Conservation (phyloP, 2,888 invertebrate species). For the Neoaliturus tenellus region DNA sequence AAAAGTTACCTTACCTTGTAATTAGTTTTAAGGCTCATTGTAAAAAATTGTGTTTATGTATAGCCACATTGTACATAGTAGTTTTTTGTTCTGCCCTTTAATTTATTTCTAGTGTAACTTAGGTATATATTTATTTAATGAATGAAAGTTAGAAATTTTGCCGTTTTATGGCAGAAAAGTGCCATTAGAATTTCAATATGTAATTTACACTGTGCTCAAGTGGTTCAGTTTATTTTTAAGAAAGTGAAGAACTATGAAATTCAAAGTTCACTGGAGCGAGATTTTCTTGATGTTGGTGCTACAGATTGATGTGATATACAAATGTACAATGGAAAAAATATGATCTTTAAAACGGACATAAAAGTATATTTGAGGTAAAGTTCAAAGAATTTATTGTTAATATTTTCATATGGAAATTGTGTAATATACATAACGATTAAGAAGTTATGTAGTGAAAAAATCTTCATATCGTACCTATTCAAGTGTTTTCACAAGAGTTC, state of each 20-base stretch:
- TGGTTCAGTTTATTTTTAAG: neutral
- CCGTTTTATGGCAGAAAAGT: neutral
- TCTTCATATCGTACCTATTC: neutral
- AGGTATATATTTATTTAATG: neutral
- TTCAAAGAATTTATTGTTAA: constrained; percentile 17
- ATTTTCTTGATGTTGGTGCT: neutral
- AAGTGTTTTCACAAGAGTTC: constrained; percentile 17
- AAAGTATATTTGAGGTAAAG: neutral
- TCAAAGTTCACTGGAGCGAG: constrained; percentile 10
- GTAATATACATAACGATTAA: neutral
- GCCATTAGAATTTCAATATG: neutral
- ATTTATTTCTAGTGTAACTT: neutral
- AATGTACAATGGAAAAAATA: neutral
- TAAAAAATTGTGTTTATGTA: neutral
- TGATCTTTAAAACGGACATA: neutral
- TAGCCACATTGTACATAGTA: neutral
- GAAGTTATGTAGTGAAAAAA: neutral
- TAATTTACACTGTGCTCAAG: neutral
- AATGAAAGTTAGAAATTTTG: neutral
- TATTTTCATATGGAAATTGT: constrained; percentile 1
- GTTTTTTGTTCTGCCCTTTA: neutral
- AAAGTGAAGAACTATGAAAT: neutral
- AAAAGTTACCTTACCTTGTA: constrained; percentile 17
- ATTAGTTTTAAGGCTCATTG: neutral
- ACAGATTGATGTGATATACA: neutral